phyloP scores from a whole-genome alignment of 2,113 vertebrate genomes.

The Pomatostomus ruficeps region DNA sequence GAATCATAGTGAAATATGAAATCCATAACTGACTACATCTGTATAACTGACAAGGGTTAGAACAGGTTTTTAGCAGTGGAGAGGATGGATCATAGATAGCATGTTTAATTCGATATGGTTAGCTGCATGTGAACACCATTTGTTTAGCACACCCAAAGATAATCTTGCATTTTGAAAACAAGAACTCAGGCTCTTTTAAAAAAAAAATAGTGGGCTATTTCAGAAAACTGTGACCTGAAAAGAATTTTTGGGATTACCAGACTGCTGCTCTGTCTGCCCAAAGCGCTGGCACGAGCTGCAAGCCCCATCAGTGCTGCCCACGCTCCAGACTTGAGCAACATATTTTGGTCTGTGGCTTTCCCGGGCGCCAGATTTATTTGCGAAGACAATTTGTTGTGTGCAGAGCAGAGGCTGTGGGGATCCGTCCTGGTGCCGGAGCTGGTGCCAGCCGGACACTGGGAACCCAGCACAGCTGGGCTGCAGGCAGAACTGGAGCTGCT shows the following conservation, averaged over 20 bases:
- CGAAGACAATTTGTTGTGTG: not conserved
- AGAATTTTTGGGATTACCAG: slow-evolving; percentile 39
- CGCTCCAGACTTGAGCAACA: not conserved
- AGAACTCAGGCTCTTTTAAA: not conserved
- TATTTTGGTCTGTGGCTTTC: slow-evolving; percentile 36
- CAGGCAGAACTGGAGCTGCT: not conserved
- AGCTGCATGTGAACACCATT: not conserved
- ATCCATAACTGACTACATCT: not conserved
- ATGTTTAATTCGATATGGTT: not conserved
- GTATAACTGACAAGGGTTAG: not conserved
- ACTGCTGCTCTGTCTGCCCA: slow-evolving; percentile 19
- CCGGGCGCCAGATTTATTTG: slow-evolving; percentile 10
- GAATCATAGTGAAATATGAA: not conserved
- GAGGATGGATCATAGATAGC: not conserved
- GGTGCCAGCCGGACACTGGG: not conserved
- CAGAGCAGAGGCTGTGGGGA: slow-evolving; percentile 11
- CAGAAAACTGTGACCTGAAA: not conserved
- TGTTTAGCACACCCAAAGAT: not conserved
- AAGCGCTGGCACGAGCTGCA: not conserved
- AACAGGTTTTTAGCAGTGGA: not conserved
- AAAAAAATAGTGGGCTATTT: not conserved
- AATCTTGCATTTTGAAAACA: not conserved
- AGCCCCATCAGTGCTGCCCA: not conserved
- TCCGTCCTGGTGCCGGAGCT: not conserved
- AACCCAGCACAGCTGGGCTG: not conserved